Evolutionary conservation across 2,797 vertebrate species (phyloP), one percentile per base, ranked within the genome.

Genomic region (Protosalanx chinensis): DNA sequence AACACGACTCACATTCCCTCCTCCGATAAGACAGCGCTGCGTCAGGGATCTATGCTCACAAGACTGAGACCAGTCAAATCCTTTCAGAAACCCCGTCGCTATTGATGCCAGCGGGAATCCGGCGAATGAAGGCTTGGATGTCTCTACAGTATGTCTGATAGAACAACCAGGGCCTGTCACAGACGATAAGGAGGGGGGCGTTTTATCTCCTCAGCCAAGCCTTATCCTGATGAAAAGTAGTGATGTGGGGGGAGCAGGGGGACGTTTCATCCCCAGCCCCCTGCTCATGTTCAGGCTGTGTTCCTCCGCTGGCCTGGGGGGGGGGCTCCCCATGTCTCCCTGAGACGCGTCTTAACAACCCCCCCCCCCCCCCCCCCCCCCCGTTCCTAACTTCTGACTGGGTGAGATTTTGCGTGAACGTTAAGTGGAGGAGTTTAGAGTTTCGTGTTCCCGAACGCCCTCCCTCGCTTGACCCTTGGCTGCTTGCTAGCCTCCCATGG

Each of bases 181-280:
- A 74, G 72, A 76, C 63, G 81, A 93, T 92, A 88, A 91, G 84
- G 79, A 85, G 77, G 78, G 74, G 66, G 81, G 83, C 81, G 84
- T 88, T 73, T 58, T 84, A 86, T 88, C 82, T 83, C 41, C 61
- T 81, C 81, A 86, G 23, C 86, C 84, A 85, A 72, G 72, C 75
- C 75, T 81, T 61, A 85, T 87, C 83, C 76, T 78, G 80, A 86
- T 88, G 78, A 85, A 88, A 86, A 76, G 30, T 76, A 81, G 78
- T 79, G 78, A 78, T 81, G 73, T 80, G 60, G 67, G 77, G 77
- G 76, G 82, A 79, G 59, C 72, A 60, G 20, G 18, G 66, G 84
- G 84, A 78, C 75, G 81, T 84, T 82, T 87, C 66, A 72, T 63
- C 79, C 75, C 60, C 79, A 74, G 74, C 74, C 67, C 37, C 23